Conservation (phyloP, 2,888 invertebrate genomes). For the Taphrorychus bicolor region DNA sequence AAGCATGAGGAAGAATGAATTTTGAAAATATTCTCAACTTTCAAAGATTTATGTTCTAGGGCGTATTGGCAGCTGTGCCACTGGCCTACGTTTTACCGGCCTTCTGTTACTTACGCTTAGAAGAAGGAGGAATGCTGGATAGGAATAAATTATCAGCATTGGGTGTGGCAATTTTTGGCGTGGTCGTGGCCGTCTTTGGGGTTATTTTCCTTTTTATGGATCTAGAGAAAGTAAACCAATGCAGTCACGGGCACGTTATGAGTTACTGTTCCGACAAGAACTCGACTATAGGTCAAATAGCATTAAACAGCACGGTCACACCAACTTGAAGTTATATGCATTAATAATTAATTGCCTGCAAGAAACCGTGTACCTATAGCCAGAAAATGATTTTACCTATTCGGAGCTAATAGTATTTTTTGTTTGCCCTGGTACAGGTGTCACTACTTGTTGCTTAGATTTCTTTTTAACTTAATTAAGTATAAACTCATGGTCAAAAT, state of each 20-base stretch:
- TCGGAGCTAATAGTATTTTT: no score
- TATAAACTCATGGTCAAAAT: no score
- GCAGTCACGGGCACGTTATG: slow-evolving; percentile 71
- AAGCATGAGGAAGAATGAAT: background rate
- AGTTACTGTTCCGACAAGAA: slow-evolving; percentile 62
- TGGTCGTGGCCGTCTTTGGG: slow-evolving; percentile 68
- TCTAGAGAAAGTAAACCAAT: slow-evolving; percentile 64
- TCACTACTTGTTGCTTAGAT: no score
- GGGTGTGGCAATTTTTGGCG: slow-evolving; percentile 73
- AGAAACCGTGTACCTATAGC: no score
- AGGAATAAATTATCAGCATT: slow-evolving; percentile 75
- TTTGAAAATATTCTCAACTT: background rate
- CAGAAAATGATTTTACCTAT: no score
- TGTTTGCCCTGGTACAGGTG: no score
- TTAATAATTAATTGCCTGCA: no score
- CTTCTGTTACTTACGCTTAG: slow-evolving; percentile 77
- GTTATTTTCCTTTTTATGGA: slow-evolving; percentile 65
- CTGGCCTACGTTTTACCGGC: slow-evolving; percentile 84
- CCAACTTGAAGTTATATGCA: no score
- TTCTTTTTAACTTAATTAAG: no score
- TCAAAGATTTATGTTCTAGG: slow-evolving; percentile 61
- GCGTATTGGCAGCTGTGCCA: slow-evolving; percentile 82
- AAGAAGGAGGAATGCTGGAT: slow-evolving; percentile 72
- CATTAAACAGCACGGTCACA: background rate
- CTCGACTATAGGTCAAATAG: background rate